These are phyloP conservation scores for Lasaia peninsularis DNA, from an alignment of 1,140 invertebrate genomes.

Conservation along the genomic window DNA sequence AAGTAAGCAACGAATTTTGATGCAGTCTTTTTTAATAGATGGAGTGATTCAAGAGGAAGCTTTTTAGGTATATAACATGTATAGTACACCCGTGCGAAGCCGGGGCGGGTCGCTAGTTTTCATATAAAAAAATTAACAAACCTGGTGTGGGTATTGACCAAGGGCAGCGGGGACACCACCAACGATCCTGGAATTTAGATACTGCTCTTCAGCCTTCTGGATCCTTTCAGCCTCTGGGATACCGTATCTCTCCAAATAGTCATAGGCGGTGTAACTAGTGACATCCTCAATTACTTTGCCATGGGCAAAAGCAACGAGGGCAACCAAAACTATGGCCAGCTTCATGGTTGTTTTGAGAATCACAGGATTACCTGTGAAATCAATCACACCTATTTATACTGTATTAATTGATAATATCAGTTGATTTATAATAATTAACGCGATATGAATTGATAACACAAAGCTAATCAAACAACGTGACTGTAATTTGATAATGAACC, in stretches of 20 bases:
- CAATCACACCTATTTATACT: neutral
- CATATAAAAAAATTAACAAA: neutral
- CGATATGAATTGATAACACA: neutral
- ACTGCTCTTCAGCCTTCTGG: conserved; percentile 39
- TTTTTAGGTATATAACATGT: no score
- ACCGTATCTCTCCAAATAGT: conserved; percentile 39
- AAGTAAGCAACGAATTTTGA: no score
- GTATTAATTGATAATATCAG: conserved; percentile 1
- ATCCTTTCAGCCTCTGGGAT: conserved; percentile 46
- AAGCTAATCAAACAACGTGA: neutral
- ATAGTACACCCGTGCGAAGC: no score
- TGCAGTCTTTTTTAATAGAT: no score
- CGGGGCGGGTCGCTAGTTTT: no score
- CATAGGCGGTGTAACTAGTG: conserved; percentile 27
- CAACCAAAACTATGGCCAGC: conserved; percentile 20
- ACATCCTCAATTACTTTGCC: conserved; percentile 20
- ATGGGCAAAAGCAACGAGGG: conserved; percentile 19
- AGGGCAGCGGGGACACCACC: conserved; percentile 16
- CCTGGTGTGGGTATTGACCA: conserved; percentile 26
- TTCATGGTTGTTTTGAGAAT: conserved; percentile 22
- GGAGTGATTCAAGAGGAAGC: no score
- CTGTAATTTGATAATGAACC: neutral
- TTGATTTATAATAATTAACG: neutral
- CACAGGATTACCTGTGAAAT: neutral
- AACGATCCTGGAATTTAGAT: conserved; percentile 21